These are phyloP conservation scores for Drosophila fulvimacula DNA, from an alignment of 2,888 invertebrate genomes.

Conservation along the genomic window DNA sequence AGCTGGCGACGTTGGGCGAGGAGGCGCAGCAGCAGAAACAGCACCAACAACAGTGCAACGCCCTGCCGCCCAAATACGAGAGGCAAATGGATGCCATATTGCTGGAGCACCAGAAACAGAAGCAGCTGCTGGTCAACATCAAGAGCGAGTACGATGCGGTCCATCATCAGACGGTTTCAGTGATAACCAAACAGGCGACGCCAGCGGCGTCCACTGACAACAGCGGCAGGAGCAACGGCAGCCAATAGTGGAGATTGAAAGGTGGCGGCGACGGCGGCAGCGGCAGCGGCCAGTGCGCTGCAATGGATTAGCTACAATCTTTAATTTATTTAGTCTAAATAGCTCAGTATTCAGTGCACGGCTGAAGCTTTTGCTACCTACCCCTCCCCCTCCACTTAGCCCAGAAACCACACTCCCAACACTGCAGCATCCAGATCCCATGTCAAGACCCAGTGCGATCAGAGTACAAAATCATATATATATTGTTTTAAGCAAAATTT, in stretches of 20 bases:
- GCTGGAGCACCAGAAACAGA: constrained; percentile 82
- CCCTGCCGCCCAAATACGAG: constrained; percentile 59
- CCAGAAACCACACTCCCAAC: not conserved
- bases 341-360: constrained; percentile 57
- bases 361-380: constrained; percentile 36
- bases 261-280: too few relatives aligned
- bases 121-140: constrained; percentile 81
- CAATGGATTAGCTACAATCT: constrained; percentile 36
- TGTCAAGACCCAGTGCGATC: constrained; percentile 48
- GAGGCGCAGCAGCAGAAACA: constrained; percentile 74
- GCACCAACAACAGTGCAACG: constrained; percentile 19
- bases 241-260: constrained; percentile 7
- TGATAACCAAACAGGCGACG: constrained; percentile 47
- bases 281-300: not conserved
- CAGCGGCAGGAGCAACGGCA: constrained; percentile 19
- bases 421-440: constrained; percentile 4
- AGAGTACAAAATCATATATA: constrained; percentile 60
- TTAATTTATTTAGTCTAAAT: constrained; percentile 45
- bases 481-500: constrained; percentile 40
- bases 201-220: constrained; percentile 14
- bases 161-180: constrained; percentile 43
- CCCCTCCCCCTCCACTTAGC: not conserved
- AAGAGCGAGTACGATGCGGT: constrained; percentile 79
- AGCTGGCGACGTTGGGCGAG: constrained; percentile 74
- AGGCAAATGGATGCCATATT: constrained; percentile 82